Evolutionary conservation across 2,888 invertebrate species (phyloP), one percentile per base, ranked within the genome.

Genomic region (Allacma fusca): DNA sequence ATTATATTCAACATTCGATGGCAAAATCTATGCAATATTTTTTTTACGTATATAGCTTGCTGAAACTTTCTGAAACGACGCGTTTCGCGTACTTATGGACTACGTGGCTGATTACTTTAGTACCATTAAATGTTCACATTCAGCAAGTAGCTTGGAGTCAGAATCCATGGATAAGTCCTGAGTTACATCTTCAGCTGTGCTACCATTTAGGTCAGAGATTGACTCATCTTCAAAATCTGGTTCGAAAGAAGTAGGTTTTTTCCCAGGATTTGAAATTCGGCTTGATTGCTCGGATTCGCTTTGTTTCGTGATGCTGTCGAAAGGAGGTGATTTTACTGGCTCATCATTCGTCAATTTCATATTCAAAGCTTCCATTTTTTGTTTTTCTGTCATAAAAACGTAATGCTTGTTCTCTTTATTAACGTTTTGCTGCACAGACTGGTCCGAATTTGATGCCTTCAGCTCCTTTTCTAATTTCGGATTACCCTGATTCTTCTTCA

Each of bases 201-300:
- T 71, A n/a, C 71, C 76, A 26, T 43, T 29, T 19, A 77, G 69
- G 59, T 77, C 76, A 16, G 76, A 70, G 43, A 77, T 77, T 1
- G 76, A 77, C n/a, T 75, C 75, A 21, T 77, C 76, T 4, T 77
- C 71, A 44, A 77, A 44, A 12, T 77, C 71, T 21, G 65, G 76
- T n/a, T 76, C 76, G 16, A 24, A 16, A 4, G 59, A 50, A 19
- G 64, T 43, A 23, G 76, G 62, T 26, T 70, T 71, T 24, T 21
- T 40, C 26, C 59, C 24, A 0, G 76, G 76, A 50, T 77, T 77
- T 40, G 43, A 26, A 50, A 77, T 77, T 21, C 71, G 70, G 29
- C 26, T 19, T 50, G 64, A 13, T 34, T 68, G 44, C 29, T 50
- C 59, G 19, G 68, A 44, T 29, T 68, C 68, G 12, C 67, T 67